Conservation (phyloP, 2,113 vertebrate genomes). For the Platichthys flesus region DNA sequence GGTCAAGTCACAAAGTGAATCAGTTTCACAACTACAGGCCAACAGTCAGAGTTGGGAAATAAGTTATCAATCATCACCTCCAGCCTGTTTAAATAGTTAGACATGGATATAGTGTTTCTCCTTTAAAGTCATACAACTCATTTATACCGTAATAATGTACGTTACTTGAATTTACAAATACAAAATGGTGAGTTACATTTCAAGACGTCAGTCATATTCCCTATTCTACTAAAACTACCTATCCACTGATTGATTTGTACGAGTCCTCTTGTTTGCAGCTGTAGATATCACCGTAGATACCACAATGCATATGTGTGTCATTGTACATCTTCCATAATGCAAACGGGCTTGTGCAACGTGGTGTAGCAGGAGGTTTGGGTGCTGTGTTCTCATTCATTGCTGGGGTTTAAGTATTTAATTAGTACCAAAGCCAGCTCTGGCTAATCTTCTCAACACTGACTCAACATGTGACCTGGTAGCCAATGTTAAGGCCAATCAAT, state of each 20-base stretch:
- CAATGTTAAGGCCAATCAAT: conserved; percentile 74
- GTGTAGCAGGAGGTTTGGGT: conserved; percentile 64
- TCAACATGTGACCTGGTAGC: conserved; percentile 83
- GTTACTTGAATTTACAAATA: neutral
- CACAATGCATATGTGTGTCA: neutral
- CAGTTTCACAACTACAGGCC: conserved; percentile 2
- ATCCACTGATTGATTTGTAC: neutral
- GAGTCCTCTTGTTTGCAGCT: no score
- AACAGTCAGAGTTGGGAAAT: neutral
- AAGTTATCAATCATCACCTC: neutral
- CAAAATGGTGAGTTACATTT: neutral
- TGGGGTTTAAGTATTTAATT: conserved; percentile 86
- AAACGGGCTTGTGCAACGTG: conserved; percentile 36
- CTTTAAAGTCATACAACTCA: neutral
- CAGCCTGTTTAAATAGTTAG: neutral
- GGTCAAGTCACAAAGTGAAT: neutral
- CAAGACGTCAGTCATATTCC: neutral
- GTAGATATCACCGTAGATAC: no score
- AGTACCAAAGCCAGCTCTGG: conserved; percentile 78
- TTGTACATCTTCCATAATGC: conserved; percentile 34
- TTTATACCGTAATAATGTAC: neutral
- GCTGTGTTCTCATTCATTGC: conserved; percentile 78
- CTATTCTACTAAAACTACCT: neutral
- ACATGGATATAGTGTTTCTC: neutral
- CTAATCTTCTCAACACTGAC: conserved; percentile 81